Conservation (phyloP, 1,140 invertebrate species). For the Periplaneta americana region DNA sequence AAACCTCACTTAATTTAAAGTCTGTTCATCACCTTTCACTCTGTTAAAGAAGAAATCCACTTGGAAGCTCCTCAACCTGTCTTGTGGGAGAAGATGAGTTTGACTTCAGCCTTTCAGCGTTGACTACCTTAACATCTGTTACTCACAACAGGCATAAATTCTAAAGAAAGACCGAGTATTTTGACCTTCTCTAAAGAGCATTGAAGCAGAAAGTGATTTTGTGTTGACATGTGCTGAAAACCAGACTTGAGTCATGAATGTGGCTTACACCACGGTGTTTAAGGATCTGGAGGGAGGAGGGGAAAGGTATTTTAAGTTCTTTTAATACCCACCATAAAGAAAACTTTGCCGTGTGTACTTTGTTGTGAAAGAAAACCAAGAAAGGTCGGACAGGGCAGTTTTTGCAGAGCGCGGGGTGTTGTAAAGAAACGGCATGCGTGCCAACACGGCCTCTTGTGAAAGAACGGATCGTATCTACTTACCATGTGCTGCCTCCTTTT, state of each 20-base stretch:
- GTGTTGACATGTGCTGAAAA: neutral
- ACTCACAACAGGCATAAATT: neutral
- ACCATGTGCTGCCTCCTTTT: neutral
- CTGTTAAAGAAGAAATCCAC: neutral
- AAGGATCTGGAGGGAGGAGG: neutral
- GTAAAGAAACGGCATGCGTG: neutral
- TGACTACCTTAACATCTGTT: neutral
- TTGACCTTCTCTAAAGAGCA: neutral
- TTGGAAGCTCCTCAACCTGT: neutral
- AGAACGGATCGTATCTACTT: neutral
- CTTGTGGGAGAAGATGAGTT: neutral
- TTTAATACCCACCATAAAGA: neutral
- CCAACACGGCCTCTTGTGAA: neutral
- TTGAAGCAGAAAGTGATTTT: neutral
- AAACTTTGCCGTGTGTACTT: neutral
- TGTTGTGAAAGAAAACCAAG: neutral
- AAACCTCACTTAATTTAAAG: no score
- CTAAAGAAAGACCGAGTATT: neutral
- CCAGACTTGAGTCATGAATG: neutral
- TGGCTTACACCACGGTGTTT: neutral
- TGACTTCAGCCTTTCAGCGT: no score
- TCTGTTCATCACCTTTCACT: neutral
- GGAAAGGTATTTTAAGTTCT: neutral
- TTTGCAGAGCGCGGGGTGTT: no score
- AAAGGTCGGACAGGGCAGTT: neutral